Percentiles rank a stretch among this genome's conserved stretches.
These are phyloP conservation scores for Monarcha castaneiventris DNA, from an alignment of 2,113 vertebrate species.

Conservation along the genomic window DNA sequence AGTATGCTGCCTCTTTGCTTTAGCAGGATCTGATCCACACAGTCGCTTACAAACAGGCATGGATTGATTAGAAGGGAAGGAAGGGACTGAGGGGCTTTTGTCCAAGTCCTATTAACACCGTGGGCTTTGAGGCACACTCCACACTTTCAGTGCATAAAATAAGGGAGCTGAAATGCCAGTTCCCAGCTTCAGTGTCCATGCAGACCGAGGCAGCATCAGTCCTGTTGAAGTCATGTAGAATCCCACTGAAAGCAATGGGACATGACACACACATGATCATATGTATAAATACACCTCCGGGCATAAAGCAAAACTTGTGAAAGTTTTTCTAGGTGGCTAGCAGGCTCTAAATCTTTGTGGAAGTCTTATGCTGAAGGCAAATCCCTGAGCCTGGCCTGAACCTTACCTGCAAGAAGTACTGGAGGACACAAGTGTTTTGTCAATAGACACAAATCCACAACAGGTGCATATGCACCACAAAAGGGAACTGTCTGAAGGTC, in stretches of 20 bases:
- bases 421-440: not conserved
- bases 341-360: not conserved
- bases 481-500: not conserved
- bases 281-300: not conserved
- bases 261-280: not conserved
- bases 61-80: not conserved
- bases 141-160: not conserved
- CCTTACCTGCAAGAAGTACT: not conserved
- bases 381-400: not conserved
- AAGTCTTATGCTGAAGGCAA: not conserved
- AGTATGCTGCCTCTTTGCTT: not conserved
- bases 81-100: not conserved
- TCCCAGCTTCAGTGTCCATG: not conserved
- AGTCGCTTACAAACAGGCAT: not conserved
- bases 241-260: not conserved
- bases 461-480: not conserved
- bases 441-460: not conserved
- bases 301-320: not conserved
- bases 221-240: not conserved
- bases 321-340: not conserved
- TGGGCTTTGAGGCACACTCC: not conserved
- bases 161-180: not conserved
- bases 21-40: not conserved
- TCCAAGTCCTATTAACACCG: not conserved
- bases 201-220: not conserved